Conservation (phyloP, 2,113 vertebrate species). For the Notiomystis cincta region DNA sequence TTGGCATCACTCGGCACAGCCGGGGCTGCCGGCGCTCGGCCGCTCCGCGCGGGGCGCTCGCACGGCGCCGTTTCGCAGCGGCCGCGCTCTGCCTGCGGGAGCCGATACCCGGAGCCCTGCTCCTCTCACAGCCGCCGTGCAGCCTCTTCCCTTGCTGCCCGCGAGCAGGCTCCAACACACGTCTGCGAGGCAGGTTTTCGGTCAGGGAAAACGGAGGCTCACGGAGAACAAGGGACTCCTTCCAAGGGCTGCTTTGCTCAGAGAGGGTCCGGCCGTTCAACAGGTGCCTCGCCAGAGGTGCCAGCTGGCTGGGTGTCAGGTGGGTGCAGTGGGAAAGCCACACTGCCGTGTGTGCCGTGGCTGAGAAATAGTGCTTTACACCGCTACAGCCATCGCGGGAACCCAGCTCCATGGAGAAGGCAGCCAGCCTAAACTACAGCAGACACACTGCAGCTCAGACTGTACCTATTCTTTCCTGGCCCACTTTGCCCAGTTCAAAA, state of each 20-base stretch:
- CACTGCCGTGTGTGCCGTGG: fast-evolving
- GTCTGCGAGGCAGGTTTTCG: fast-evolving
- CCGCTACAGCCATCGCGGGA: fast-evolving
- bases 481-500: neutral
- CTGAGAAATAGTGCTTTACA: neutral
- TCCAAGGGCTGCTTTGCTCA: neutral
- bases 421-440: neutral
- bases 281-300: neutral
- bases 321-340: neutral
- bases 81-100: too few relatives aligned
- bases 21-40: too few relatives aligned
- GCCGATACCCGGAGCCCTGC: too few relatives aligned
- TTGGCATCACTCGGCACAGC: too few relatives aligned
- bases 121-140: too few relatives aligned
- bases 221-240: neutral
- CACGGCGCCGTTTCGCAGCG: too few relatives aligned
- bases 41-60: too few relatives aligned
- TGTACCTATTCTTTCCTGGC: neutral
- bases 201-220: neutral
- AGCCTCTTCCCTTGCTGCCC: neutral
- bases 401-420: neutral
- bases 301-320: neutral
- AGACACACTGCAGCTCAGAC: fast-evolving
- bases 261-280: neutral
- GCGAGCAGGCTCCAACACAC: neutral